Base-by-base conservation (phyloP, 2,888 invertebrate species). In the Pristionchus maxplancki region DNA sequence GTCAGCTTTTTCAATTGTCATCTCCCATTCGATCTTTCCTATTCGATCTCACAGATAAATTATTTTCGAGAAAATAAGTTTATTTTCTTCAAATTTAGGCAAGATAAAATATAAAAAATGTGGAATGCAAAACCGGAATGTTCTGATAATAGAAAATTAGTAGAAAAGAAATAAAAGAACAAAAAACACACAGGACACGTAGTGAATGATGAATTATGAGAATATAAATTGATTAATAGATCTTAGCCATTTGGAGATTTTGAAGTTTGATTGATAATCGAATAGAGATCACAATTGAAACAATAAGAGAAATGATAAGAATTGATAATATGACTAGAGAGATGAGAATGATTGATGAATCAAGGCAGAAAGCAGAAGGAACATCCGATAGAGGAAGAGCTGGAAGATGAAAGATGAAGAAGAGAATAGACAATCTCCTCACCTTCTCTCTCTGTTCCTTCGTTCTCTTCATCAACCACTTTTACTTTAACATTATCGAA, bases 401-500 rank as follows among this genome's bases (percentile, higher is more conserved):
- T 67, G 86, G 44, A 86, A 67, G 37, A 40, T 40, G 20, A 74
- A 40, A 24, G 74, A 40, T 58, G 37, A 53, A 13, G 17, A 20
- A 15, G 50, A 40, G 28, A 84, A n/a, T 24, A 9, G 34, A 84
- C 0, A 8, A 11, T 24, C 5, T 24, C n/a, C 58, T 24, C 9
- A 86, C 86, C 86, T 86, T 86, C 64, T 53, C 86, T 64, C 44
- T 48, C 28, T 9, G 48, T 15, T 62, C 84, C 17, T 34, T 20
- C 1, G 53, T 53, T 83, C 34, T 84, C 44, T 53, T 86, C 64
- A 67, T 67, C 86, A 20, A 4, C 44, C 13, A 86, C 67, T 44
- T 67, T 53, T 28, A 93, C 91, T 62, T 89, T 90, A 71, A 93
- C 91, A 89, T 91, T 92, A 89, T 93, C 93, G 88, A 92, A 93